Evolutionary conservation across 2,888 invertebrate species (phyloP), one percentile per base, ranked within the genome.

Genomic region (Melinaea menophilus): DNA sequence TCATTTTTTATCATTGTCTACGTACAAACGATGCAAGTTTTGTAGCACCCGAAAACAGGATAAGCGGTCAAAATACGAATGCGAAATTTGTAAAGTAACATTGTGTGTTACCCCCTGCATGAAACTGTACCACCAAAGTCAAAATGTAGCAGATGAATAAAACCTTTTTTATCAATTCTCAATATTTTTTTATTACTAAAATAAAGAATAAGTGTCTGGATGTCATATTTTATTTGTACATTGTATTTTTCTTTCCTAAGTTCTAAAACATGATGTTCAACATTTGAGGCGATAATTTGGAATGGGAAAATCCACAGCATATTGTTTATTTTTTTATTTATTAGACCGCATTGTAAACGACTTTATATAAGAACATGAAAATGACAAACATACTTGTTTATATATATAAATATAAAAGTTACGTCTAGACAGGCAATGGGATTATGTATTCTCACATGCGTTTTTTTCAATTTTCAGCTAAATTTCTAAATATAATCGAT

Each of bases 31-130:
- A 35, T 64, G 64, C 57, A 61, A 41, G 46, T 61, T 61, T 46
- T 64, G 61, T 54, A 64, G 60, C 55, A 64, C 61, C n/a, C 54
- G 59, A 35, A 56, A 56, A 56, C 35, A 63, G 37, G 60, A 64
- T 37, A 55, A 64, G 47, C 56, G 60, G n/a, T 47, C 58, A 60
- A 64, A 64, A 64, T 58, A 61, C 41, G 47, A 51, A 55, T 64
- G 63, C 57, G 47, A 58, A 57, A 60, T 58, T 60, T 64, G 60
- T 58, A 58, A 60, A 37, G 63, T 60, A 35, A 45, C 63, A 58
- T 60, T 64, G 35, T 64, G 60, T 55, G 47, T 41, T 41, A 41
- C 41, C 41, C 41, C 41, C 31, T 56, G 61, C 54, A 47, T 61
- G 46, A 61, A 61, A 61, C 13, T 46, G n/a, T 48, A 54, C 37